Evolutionary conservation across 2,888 invertebrate species (phyloP).

Genomic region (Eupeodes latifasciatus): DNA sequence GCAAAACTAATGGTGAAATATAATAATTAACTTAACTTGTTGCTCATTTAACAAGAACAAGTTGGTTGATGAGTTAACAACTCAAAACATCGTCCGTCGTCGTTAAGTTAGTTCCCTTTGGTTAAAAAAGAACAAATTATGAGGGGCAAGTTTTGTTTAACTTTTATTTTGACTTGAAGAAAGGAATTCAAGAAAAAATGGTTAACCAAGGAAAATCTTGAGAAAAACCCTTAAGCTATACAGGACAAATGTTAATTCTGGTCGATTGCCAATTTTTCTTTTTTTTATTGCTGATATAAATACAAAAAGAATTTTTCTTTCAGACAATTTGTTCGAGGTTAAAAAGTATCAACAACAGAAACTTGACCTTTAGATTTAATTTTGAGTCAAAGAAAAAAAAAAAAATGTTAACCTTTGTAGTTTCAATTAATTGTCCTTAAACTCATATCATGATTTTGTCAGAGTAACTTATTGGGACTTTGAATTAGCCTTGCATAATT

Average conservation of each 20-base stretch:
- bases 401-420: not conserved
- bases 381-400: not conserved
- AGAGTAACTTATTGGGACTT: not conserved
- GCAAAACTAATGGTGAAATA: not conserved
- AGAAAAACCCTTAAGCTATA: not conserved
- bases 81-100: not conserved
- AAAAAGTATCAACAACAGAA: not conserved
- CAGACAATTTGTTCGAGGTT: too few relatives aligned
- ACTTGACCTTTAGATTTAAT: not conserved
- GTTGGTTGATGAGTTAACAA: conserved; percentile 31
- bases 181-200: not conserved
- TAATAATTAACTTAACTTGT: conserved; percentile 31
- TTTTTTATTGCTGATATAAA: conserved; percentile 9
- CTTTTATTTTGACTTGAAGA: too few relatives aligned
- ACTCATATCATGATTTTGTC: not conserved
- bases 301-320: too few relatives aligned
- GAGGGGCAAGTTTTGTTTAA: not conserved
- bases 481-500: not conserved
- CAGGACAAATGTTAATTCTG: conserved; percentile 37
- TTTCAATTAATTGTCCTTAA: not conserved
- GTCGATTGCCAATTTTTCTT: conserved; percentile 51
- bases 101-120: not conserved
- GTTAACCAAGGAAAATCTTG: not conserved
- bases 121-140: not conserved
- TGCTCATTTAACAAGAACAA: conserved; percentile 5